phyloP scores from a whole-genome alignment of 2,113 vertebrate genomes.

The Acinonyx jubatus region DNA sequence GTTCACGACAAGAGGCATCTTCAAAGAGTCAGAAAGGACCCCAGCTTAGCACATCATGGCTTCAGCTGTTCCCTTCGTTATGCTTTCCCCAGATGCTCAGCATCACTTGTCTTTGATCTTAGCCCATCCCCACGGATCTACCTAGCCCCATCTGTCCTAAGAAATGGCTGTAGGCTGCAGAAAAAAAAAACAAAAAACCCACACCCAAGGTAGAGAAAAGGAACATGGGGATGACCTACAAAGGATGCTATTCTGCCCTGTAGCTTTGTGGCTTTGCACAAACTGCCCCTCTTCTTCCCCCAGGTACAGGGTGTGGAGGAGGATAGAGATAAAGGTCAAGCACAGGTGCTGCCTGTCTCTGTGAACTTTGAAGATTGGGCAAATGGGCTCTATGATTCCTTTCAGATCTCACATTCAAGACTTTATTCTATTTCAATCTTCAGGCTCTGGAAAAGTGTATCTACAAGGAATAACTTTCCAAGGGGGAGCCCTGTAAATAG shows the following conservation, averaged over 20 bases:
- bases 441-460: neutral
- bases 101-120: neutral
- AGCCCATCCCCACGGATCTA: neutral
- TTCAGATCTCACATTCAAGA: neutral
- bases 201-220: neutral
- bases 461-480: neutral
- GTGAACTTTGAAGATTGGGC: neutral
- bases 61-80: neutral
- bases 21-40: conserved; percentile 3
- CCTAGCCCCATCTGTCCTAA: neutral
- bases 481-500: neutral
- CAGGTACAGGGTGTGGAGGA: neutral
- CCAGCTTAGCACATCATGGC: neutral
- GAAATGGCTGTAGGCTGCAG: neutral
- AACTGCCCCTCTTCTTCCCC: neutral
- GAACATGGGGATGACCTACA: neutral
- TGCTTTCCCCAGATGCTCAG: neutral
- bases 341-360: neutral
- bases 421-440: neutral
- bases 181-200: neutral
- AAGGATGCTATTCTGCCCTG: neutral
- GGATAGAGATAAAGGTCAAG: neutral
- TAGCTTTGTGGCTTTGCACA: neutral
- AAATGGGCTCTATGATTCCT: neutral
- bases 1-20: neutral